Conservation (phyloP, 2,113 vertebrate genomes). For the Poicephalus meyeri region DNA sequence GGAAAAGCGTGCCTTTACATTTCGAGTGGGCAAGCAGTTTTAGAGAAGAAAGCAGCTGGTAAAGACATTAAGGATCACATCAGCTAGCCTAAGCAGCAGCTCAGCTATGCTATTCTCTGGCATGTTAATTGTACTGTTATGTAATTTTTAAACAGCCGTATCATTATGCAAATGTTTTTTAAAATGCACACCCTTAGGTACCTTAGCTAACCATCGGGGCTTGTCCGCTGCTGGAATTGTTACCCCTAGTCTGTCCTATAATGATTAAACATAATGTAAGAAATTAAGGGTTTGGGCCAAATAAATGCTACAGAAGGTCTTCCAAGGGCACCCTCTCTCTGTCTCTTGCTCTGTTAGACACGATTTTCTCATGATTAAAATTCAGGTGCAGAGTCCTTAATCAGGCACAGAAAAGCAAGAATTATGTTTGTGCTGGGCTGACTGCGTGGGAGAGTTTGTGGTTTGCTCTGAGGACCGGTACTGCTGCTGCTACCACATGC, state of each 20-base stretch:
- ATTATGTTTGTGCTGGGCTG: neutral
- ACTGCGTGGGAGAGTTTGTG: neutral
- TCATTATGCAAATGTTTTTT: conserved; percentile 16
- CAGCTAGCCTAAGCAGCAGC: neutral
- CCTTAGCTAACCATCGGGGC: conserved; percentile 15
- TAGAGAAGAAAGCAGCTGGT: neutral
- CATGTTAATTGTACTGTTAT: conserved; percentile 33
- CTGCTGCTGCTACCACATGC: neutral
- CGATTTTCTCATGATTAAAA: conserved; percentile 59
- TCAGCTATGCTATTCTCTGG: neutral
- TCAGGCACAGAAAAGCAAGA: conserved; percentile 8
- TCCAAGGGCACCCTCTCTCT: conserved; percentile 38
- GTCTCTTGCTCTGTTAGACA: neutral
- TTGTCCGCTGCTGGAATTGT: conserved; percentile 9
- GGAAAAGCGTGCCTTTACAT: neutral
- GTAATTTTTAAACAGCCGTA: conserved; percentile 43
- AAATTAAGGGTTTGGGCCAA: conserved; percentile 24
- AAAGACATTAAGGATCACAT: neutral
- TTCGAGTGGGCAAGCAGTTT: neutral
- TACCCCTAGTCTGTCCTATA: conserved; percentile 19
- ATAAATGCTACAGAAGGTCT: conserved; percentile 41
- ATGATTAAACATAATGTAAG: conserved; percentile 63
- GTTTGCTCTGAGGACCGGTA: neutral
- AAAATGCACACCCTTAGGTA: conserved; percentile 9
- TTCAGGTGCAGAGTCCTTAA: conserved; percentile 26